Evolutionary conservation across 2,888 invertebrate species (phyloP).

Genomic region (Leistus spinibarbis): DNA sequence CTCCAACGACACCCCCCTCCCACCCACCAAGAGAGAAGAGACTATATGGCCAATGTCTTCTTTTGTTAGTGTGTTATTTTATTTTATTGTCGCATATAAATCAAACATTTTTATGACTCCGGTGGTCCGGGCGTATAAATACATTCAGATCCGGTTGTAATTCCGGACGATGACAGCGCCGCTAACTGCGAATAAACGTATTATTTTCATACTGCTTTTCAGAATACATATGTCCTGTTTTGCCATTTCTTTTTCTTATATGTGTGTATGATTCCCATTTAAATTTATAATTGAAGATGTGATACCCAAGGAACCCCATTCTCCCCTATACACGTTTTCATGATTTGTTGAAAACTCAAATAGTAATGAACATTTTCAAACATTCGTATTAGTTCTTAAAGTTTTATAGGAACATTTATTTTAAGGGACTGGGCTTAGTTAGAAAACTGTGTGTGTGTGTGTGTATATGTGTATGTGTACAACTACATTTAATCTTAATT

Average conservation of each 20-base stretch:
- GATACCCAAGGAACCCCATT: background rate
- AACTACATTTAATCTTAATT: constrained; percentile 34
- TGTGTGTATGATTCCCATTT: background rate
- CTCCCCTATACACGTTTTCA: background rate
- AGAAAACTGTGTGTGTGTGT: background rate
- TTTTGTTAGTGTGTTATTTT: background rate
- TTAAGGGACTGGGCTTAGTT: too few species aligned
- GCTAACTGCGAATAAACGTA: background rate
- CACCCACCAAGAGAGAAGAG: too few species aligned
- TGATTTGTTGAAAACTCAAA: background rate
- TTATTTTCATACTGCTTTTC: background rate
- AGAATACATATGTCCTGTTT: background rate
- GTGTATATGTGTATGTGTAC: background rate
- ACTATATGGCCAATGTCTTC: background rate
- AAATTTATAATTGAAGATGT: background rate
- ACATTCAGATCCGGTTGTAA: background rate
- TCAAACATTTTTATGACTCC: background rate
- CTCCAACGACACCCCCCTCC: too few species aligned
- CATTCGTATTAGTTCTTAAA: too few species aligned
- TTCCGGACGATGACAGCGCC: background rate
- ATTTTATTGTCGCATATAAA: background rate
- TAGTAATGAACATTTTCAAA: too few species aligned
- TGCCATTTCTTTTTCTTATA: background rate
- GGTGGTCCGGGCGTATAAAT: background rate
- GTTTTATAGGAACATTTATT: too few species aligned